These are phyloP conservation scores for Pemphigus obesinymphae DNA, from an alignment of 1,140 invertebrate genomes.

Conservation along the genomic window DNA sequence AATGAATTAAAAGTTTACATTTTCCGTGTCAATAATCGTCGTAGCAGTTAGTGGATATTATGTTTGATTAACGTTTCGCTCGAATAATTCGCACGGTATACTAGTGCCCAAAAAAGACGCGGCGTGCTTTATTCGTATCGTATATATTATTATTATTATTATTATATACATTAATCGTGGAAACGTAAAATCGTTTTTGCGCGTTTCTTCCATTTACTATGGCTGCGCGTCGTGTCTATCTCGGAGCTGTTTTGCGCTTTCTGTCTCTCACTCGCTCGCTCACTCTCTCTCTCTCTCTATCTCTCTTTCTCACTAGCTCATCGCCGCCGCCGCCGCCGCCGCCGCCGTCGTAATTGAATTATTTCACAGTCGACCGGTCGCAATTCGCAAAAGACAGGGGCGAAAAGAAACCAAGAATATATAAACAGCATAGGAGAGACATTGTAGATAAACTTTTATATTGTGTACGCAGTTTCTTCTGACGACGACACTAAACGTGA, in stretches of 20 bases:
- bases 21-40: not conserved
- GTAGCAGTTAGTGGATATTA: no score
- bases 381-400: not conserved
- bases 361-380: slow-evolving; percentile 12
- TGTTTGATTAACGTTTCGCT: not conserved
- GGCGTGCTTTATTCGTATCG: no score
- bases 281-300: not conserved
- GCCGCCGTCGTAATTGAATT: not conserved
- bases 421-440: not conserved
- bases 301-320: not conserved
- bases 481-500: not conserved
- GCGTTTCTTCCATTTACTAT: not conserved
- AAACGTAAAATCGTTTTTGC: not conserved
- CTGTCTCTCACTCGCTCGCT: not conserved
- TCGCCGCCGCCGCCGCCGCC: no score
- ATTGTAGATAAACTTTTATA: slow-evolving; percentile 2
- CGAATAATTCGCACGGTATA: not conserved
- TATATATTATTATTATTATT: no score
- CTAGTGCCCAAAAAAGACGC: not conserved
- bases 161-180: not conserved
- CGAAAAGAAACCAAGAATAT: no score
- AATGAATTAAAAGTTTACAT: not conserved
- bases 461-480: not conserved
- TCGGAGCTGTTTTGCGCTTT: no score
- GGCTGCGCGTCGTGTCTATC: no score